Conservation (phyloP, 1,140 invertebrate genomes). For the Leptinotarsa defecta region DNA sequence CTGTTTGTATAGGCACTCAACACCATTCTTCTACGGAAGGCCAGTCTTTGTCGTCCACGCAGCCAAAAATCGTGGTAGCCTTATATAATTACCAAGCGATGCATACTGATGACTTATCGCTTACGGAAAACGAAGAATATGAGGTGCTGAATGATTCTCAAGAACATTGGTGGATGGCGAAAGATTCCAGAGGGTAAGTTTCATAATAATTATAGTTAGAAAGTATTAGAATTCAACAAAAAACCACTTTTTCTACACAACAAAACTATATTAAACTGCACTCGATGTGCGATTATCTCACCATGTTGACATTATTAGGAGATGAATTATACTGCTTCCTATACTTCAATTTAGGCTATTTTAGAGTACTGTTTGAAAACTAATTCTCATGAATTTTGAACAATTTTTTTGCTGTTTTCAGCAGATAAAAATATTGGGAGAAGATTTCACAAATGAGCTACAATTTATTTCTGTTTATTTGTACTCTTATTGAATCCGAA, state of each 20-base stretch:
- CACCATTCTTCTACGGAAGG: too few relatives aligned
- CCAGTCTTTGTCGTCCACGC: slow-evolving; percentile 62
- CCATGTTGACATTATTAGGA: neutral
- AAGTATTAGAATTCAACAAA: too few relatives aligned
- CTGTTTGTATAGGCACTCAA: too few relatives aligned
- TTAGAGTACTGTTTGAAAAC: too few relatives aligned
- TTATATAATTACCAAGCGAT: slow-evolving; percentile 92
- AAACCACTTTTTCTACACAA: neutral
- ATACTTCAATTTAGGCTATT: too few relatives aligned
- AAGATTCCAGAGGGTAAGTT: slow-evolving; percentile 81
- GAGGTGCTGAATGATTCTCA: slow-evolving; percentile 90
- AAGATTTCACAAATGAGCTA: too few relatives aligned
- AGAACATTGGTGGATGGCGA: slow-evolving; percentile 96
- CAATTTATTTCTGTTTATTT: too few relatives aligned
- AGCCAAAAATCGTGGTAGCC: slow-evolving; percentile 81
- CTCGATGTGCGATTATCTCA: too few relatives aligned
- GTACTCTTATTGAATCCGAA: too few relatives aligned
- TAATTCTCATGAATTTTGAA: too few relatives aligned
- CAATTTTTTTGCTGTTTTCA: too few relatives aligned
- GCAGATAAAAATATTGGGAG: too few relatives aligned
- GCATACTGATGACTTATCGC: slow-evolving; percentile 83
- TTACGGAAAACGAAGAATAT: slow-evolving; percentile 92
- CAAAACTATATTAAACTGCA: neutral
- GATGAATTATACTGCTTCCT: neutral
- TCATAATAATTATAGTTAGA: neutral